Evolutionary conservation across 2,797 vertebrate genomes (phyloP), one percentile per base, ranked within the genome.

Genomic region (Aulostomus chinensis): DNA sequence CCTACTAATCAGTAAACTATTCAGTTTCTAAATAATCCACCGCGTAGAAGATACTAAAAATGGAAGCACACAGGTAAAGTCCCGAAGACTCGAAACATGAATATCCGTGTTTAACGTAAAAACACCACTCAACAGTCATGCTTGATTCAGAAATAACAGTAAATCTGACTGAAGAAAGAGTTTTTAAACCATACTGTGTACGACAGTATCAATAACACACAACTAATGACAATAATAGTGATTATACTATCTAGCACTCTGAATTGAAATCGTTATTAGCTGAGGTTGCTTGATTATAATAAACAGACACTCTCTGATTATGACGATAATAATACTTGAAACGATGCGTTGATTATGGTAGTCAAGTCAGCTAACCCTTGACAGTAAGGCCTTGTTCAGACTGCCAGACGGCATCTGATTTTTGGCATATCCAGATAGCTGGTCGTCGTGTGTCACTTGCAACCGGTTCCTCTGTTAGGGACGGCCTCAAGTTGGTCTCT

Each of bases 121-220:
- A 57, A 48, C 5, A 17, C 16, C 9, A 5, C 28, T 35, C 55
- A 61, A 68, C 36, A 55, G 41, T 54, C n/a, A n/a, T n/a, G n/a
- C n/a, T 69, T 58, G 41, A 75, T 58, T 45, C 55, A 17, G 40
- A n/a, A n/a, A n/a, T n/a, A n/a, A n/a, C n/a, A n/a, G n/a, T 67
- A 66, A 77, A 57, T 56, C 48, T n/a, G 41, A 81, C 54, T 47
- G 50, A 76, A 82, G 67, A 50, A 50, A 42, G 46, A 10, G 32
- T 40, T 49, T 41, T 54, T 48, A 50, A 72, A 58, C 30, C 33
- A 45, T 49, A 48, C 1, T 28, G 50, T 42, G 33, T 58, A 59
- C 66, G 48, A 60, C n/a, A 60, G 43, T 59, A 42, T 65, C 42
- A 21, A 68, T 49, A 69, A 73, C 62, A 76, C n/a, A n/a, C n/a